phyloP scores from a whole-genome alignment of 2,797 vertebrate genomes.

The Chelon labrosus region DNA sequence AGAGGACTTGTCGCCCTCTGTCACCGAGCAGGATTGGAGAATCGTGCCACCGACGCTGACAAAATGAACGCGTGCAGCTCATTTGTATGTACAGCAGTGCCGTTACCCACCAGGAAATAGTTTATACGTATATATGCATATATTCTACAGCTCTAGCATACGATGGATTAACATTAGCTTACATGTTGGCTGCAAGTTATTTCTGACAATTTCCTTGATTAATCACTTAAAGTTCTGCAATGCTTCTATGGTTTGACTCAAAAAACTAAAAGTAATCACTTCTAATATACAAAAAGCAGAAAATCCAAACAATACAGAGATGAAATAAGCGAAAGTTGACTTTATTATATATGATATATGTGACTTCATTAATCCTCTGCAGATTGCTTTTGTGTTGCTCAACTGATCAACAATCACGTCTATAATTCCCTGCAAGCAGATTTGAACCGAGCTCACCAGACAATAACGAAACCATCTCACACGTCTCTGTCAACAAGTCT shows the following conservation, averaged over 20 bases:
- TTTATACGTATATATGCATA: conserved; percentile 13
- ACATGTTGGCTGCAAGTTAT: neutral
- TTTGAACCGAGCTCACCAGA: too few relatives aligned
- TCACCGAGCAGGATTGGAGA: conserved; percentile 5
- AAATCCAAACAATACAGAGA: neutral
- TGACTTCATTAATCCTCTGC: neutral
- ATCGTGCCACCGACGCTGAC: neutral
- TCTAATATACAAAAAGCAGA: neutral
- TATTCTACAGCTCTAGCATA: neutral
- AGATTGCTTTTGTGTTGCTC: neutral
- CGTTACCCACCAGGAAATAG: conserved; percentile 1
- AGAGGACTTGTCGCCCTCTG: neutral
- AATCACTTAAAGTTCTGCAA: too few relatives aligned
- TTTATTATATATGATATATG: neutral
- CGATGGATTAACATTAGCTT: neutral
- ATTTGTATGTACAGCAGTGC: neutral
- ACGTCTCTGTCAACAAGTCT: neutral
- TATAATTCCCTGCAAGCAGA: neutral
- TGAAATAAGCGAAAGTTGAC: neutral
- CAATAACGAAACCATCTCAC: neutral
- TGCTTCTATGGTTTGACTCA: too few relatives aligned
- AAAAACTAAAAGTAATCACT: neutral
- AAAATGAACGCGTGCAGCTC: conserved; percentile 3
- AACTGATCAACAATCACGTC: neutral
- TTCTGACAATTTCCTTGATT: neutral